phyloP scores from a whole-genome alignment of 2,113 vertebrate species.

The Pseudolaguvia tuberculata region DNA sequence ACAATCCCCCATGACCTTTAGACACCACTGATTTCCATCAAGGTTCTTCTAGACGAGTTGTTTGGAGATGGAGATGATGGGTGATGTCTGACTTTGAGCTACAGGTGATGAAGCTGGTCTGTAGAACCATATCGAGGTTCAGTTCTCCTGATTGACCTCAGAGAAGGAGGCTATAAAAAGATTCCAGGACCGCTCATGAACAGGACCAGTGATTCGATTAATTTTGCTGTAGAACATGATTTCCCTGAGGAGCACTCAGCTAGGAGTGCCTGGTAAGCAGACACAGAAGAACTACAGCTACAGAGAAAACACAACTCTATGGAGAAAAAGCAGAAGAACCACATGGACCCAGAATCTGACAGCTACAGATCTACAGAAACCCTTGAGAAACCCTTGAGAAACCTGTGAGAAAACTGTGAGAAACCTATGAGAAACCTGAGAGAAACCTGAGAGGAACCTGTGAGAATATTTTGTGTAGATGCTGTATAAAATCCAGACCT shows the following conservation, averaged over 20 bases:
- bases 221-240: constrained; percentile 72
- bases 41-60: constrained; percentile 45
- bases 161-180: constrained; percentile 61
- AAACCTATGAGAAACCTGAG: neutral
- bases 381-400: too few species aligned
- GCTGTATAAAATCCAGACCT: neutral
- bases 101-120: constrained; percentile 50
- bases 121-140: constrained; percentile 35
- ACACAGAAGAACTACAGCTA: constrained; percentile 54
- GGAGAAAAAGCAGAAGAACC: neutral
- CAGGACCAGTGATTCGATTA: constrained; percentile 69
- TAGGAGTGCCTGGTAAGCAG: constrained; percentile 54
- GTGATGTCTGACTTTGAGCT: constrained; percentile 47
- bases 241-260: constrained; percentile 66
- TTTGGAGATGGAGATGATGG: constrained; percentile 29
- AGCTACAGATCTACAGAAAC: neutral
- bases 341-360: too few species aligned
- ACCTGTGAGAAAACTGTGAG: neutral
- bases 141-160: constrained; percentile 47
- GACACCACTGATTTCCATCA: constrained; percentile 27
- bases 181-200: constrained; percentile 55
- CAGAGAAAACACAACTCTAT: constrained; percentile 57
- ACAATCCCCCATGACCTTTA: constrained; percentile 29
- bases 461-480: neutral
- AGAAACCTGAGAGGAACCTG: neutral